These are phyloP conservation scores for Nymphalis io DNA, from an alignment of 1,140 invertebrate genomes.

Conservation along the genomic window DNA sequence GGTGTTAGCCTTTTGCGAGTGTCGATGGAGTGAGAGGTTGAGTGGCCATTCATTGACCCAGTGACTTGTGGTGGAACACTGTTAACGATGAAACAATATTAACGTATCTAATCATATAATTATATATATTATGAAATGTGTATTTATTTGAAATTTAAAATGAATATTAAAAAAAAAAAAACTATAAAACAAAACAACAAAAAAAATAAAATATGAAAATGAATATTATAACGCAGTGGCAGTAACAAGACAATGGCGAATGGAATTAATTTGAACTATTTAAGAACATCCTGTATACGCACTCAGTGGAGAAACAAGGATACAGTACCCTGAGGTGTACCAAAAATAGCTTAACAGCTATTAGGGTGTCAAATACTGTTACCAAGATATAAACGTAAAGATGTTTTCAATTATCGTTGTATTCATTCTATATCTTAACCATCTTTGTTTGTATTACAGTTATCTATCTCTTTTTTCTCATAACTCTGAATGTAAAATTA, in stretches of 20 bases:
- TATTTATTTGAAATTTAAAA: background rate
- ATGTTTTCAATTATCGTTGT: too few relatives aligned
- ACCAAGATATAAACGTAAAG: too few relatives aligned
- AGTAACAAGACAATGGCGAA: conserved; percentile 70
- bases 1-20: conserved; percentile 83
- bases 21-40: conserved; percentile 72
- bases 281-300: conserved; percentile 16
- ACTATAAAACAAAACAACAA: background rate
- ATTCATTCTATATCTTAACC: too few relatives aligned
- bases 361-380: too few relatives aligned
- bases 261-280: conserved; percentile 35
- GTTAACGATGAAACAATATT: conserved; percentile 35
- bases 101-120: background rate
- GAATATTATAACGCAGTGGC: conserved; percentile 45
- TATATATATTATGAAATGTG: too few relatives aligned
- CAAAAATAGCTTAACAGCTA: background rate
- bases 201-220: background rate
- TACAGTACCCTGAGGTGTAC: background rate
- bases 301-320: background rate
- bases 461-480: too few relatives aligned
- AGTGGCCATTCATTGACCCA: conserved; percentile 78
- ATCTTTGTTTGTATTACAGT: too few relatives aligned
- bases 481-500: too few relatives aligned
- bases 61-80: conserved; percentile 71
- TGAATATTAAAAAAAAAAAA: background rate